Conservation (phyloP, 2,888 invertebrate species). For the Zhuqinia jingwanae region DNA sequence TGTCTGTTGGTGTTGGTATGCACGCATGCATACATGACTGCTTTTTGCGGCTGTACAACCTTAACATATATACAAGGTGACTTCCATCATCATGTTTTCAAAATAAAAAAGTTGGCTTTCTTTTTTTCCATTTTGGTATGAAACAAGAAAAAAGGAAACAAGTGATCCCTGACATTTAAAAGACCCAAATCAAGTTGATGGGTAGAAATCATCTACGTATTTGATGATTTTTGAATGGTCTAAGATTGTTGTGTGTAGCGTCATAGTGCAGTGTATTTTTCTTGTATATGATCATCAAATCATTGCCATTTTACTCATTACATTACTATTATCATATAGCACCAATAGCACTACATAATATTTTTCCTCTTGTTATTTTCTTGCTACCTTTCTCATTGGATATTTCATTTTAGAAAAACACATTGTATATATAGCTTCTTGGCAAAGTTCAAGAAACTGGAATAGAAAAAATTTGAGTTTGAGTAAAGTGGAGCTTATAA, state of each 20-base stretch:
- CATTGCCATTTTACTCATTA: conserved; percentile 36
- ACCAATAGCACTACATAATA: background rate
- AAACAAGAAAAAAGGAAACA: conserved; percentile 53
- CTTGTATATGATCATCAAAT: too few relatives aligned
- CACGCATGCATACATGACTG: conserved; percentile 19
- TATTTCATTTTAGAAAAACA: conserved; percentile 17
- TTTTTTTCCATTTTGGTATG: conserved; percentile 19
- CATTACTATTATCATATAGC: conserved; percentile 2
- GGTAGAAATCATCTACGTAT: too few relatives aligned
- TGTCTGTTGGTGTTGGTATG: background rate
- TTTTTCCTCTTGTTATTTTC: conserved; percentile 44
- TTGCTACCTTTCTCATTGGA: background rate
- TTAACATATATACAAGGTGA: conserved; percentile 31
- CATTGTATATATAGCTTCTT: conserved; percentile 30
- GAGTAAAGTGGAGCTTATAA: conserved; percentile 30
- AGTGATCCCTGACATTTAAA: conserved; percentile 69
- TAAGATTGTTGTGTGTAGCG: background rate
- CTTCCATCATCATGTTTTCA: conserved; percentile 40
- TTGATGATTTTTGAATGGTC: conserved; percentile 68
- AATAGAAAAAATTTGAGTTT: conserved; percentile 42
- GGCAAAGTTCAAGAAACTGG: background rate
- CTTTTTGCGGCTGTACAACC: conserved; percentile 6
- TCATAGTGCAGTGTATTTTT: background rate
- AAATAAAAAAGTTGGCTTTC: conserved; percentile 15
- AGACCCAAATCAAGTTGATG: too few relatives aligned